Base-by-base conservation (phyloP, 2,113 vertebrate species). In the Spermophilus dauricus region DNA sequence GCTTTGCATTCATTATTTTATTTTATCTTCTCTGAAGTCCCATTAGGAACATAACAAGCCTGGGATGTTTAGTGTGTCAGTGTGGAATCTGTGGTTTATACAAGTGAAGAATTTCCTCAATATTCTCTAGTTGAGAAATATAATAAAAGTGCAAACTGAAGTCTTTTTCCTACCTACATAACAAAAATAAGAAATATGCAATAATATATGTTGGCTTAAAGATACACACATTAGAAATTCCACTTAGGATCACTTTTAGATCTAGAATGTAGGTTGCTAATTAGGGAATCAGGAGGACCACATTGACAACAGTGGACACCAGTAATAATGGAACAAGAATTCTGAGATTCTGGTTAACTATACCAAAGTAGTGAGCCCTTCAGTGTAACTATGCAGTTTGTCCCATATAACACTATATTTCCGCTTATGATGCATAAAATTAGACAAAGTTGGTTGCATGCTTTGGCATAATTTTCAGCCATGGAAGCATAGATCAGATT, bases 1-100 rank as follows among this genome's bases (percentile, higher is more conserved):
- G 10, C 20, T 93, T 86, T 86, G 22, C 5, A 67, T 56, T 95
- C 28, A 72, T 91, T 85, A 67, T 91, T 95, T 69, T 89, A 65
- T 70, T 82, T 87, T 87, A 92, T 94, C 17, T 87, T 95, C 78
- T 95, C 65, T 87, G 42, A 87, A 76, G 26, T 72, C 20, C n/a
- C 53, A 65, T 73, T 45, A 69, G 6, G 53, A 81, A 81, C 89
- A 70, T 45, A 24, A 73, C 30, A 97, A 85, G 17, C 22, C 24
- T 2, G 58, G 11, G 28, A 30, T 16, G 81, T 5, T 89, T 14
- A 63, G 14, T 67, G 18, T 70, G 8, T 87, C 3, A 14, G 56
- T 88, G 83, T 81, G 42, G 11, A 82, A 81, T 45, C 56, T 94
- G 11, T 92, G 34, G 6, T 32, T 65, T 73, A 86, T 1, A 73